Percentiles rank a stretch among this genome's conserved stretches.
Conservation (phyloP, 2,113 vertebrate genomes). For the Epinephelus fuscoguttatus region DNA sequence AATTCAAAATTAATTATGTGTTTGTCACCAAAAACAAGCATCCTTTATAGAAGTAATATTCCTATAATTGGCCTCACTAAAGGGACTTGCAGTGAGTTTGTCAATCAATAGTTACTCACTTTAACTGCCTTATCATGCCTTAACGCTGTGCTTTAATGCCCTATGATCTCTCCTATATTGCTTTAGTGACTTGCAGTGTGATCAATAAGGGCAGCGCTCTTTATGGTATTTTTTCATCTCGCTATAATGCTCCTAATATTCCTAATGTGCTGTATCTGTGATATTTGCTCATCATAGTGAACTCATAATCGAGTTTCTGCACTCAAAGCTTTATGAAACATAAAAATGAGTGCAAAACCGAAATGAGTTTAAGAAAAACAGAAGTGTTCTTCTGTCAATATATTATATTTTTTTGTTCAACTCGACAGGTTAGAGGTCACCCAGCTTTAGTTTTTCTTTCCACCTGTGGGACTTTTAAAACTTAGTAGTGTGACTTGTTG, state of each 20-base stretch:
- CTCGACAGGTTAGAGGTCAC: not conserved
- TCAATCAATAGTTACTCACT: slow-evolving; percentile 34
- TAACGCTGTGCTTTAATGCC: slow-evolving; percentile 29
- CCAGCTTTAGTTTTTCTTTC: not conserved
- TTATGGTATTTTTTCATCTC: not conserved
- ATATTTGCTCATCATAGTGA: not conserved
- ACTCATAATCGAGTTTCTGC: not conserved
- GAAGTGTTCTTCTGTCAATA: not conserved
- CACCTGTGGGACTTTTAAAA: slow-evolving; percentile 40
- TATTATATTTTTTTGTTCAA: not conserved
- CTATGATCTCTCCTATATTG: slow-evolving; percentile 11
- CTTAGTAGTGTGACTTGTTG: not conserved
- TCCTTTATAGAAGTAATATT: not conserved
- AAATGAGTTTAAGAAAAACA: not conserved
- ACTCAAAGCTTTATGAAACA: not conserved
- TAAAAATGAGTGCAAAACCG: not conserved
- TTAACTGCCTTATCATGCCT: slow-evolving; percentile 22
- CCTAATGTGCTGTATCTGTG: accelerated
- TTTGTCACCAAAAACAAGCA: not conserved
- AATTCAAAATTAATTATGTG: not conserved
- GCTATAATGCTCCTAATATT: not conserved
- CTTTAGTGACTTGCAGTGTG: slow-evolving; percentile 22
- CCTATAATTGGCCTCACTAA: not conserved
- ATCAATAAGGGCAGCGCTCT: slow-evolving; percentile 4
- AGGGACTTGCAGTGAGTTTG: not conserved